Evolutionary conservation across 1,140 invertebrate species (phyloP).

Genomic region (Nasonia giraulti): DNA sequence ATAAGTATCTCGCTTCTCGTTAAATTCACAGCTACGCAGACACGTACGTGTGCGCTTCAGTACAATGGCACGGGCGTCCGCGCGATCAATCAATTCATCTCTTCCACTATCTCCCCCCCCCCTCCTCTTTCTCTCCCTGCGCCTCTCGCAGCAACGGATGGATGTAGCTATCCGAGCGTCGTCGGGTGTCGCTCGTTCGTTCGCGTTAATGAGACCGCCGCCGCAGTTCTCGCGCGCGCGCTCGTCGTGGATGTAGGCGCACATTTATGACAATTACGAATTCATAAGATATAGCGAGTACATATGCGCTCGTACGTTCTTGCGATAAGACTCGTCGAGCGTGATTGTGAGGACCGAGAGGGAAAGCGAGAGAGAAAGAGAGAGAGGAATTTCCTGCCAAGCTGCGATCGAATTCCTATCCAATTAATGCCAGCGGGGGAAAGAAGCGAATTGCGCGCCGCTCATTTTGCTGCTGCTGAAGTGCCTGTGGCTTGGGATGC

Average conservation of each 20-base stretch:
- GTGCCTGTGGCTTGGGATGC: too few relatives aligned
- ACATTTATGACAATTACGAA: slow-evolving; percentile 4
- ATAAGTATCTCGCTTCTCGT: background rate
- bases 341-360: background rate
- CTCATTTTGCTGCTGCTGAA: too few relatives aligned
- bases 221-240: background rate
- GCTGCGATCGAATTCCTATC: background rate
- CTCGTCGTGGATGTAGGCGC: too few relatives aligned
- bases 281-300: slow-evolving; percentile 9
- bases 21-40: background rate
- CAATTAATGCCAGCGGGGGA: background rate
- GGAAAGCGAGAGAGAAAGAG: background rate
- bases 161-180: background rate
- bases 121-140: background rate
- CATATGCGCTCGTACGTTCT: background rate
- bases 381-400: background rate
- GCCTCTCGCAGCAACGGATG: background rate
- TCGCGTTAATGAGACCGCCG: background rate
- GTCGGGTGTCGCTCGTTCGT: background rate
- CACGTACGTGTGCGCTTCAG: background rate
- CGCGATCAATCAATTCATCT: background rate
- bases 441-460: too few relatives aligned
- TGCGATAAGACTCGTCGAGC: background rate
- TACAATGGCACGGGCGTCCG: background rate
- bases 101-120: background rate